Conservation (phyloP, 2,888 invertebrate genomes). For the Dimorphilus gyrociliatus region DNA sequence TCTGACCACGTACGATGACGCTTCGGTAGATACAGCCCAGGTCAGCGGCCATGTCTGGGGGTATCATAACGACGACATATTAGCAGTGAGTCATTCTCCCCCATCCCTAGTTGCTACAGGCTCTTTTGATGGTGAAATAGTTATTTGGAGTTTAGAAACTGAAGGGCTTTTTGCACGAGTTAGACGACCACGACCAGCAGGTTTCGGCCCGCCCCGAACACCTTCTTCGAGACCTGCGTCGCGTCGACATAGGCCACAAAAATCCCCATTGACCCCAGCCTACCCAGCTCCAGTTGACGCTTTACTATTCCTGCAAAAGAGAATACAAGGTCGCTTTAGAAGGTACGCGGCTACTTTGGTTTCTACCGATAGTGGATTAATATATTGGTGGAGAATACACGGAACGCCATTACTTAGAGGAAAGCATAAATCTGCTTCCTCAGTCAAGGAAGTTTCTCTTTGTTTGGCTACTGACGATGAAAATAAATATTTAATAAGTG, state of each 20-base stretch:
- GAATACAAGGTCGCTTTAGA: conserved; percentile 15
- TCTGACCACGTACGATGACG: conserved; percentile 27
- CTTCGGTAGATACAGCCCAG: conserved; percentile 23
- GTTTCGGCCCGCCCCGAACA: no score
- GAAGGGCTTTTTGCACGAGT: conserved; percentile 25
- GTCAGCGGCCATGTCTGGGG: conserved; percentile 31
- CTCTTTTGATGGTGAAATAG: conserved; percentile 32
- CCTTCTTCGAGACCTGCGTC: no score
- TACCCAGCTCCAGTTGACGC: conserved; percentile 32
- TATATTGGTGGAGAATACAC: conserved; percentile 33
- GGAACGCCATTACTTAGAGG: no score
- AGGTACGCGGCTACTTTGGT: conserved; percentile 26
- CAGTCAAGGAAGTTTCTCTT: no score
- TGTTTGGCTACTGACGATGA: no score
- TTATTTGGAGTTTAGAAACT: conserved; percentile 33
- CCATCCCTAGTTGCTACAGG: conserved; percentile 52
- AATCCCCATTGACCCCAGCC: no score
- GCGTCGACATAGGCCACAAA: no score
- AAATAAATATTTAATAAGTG: no score
- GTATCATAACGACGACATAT: conserved; percentile 35
- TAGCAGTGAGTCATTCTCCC: conserved; percentile 22
- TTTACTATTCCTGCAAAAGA: conserved; percentile 23
- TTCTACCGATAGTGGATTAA: conserved; percentile 32
- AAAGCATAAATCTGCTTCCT: no score
- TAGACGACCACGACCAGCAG: conserved; percentile 18